Base-by-base conservation (phyloP, 2,797 vertebrate genomes). In the Amniataba percoides region DNA sequence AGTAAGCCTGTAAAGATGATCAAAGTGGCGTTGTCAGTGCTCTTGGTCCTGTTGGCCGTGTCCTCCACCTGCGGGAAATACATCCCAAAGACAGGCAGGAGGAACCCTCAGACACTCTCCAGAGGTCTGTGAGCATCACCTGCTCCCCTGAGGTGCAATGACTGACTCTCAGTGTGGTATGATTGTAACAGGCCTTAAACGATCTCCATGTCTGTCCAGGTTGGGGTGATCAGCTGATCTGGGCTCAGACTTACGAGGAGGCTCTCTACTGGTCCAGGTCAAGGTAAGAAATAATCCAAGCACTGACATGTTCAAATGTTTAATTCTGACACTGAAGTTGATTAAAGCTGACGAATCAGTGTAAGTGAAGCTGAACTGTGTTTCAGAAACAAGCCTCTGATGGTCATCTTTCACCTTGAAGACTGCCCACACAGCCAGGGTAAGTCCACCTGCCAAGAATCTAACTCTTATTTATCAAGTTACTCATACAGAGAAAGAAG, bases 201-300 rank as follows among this genome's bases (percentile, higher is more conserved):
- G 5, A 0, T 71, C 51, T 73, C 1, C 61, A 12, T 21, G 73
- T 82, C 15, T 59, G 74, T 79, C 19, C 87, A 99, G 98, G 98
- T 63, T 99, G 98, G 98, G 98, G 97, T 1, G 98, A 99, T 80
- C 96, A 97, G 77, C 94, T 98, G 80, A 94, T 97, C 82, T 99
- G 98, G 98, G 97, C 96, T 1, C 98, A 99, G 94, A 99, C 98
- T 0, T 99, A 99, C 0, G 98, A 99, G 87, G 97, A 99, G 88
- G 97, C 91, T 14, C 94, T 99, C 3, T 97, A 94, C 90, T 97
- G 96, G 93, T 72, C 97, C 80, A 97, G 96, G 72, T 90, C 92
- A 40, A 95, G 78, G 98, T 99, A 92, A 94, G 88, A 31, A 27
- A 0, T 42, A 4, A 13, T 53, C 59, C 1, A 3, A 46, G 39